Evolutionary conservation across 2,888 invertebrate genomes (phyloP).

Genomic region (Calliphora vomitoria): DNA sequence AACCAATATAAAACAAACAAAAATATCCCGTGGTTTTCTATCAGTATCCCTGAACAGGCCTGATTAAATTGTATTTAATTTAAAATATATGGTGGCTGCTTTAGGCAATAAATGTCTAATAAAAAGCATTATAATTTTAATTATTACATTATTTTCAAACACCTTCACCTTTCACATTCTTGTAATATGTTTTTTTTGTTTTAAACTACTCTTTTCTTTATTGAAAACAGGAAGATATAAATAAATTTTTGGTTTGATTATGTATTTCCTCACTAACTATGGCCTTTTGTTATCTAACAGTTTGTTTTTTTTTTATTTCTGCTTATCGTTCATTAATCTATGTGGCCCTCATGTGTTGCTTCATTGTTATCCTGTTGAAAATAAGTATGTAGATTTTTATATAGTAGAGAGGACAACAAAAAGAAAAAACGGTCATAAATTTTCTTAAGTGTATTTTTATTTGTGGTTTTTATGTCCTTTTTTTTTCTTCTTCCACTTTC

Average conservation of each 20-base stretch:
- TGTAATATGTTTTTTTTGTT: neutral
- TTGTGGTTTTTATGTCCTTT: slow-evolving; percentile 74
- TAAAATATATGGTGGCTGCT: slow-evolving; percentile 49
- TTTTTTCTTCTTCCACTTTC: slow-evolving; percentile 46
- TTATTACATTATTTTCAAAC: slow-evolving; percentile 79
- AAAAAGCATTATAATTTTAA: slow-evolving; percentile 80
- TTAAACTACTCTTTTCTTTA: neutral
- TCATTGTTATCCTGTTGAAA: slow-evolving; percentile 58
- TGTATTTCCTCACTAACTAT: slow-evolving; percentile 74
- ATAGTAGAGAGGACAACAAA: neutral
- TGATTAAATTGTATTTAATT: slow-evolving; percentile 79
- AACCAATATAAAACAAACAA: slow-evolving; percentile 28
- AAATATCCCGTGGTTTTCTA: slow-evolving; percentile 68
- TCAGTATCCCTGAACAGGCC: slow-evolving; percentile 44
- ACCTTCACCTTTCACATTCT: slow-evolving; percentile 75
- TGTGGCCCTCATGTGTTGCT: slow-evolving; percentile 74
- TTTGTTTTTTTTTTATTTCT: slow-evolving; percentile 53
- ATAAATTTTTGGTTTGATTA: slow-evolving; percentile 73
- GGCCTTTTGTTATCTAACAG: slow-evolving; percentile 54
- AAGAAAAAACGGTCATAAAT: slow-evolving; percentile 78
- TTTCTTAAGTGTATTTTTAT: slow-evolving; percentile 80
- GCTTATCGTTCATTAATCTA: slow-evolving; percentile 71
- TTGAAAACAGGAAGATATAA: slow-evolving; percentile 64
- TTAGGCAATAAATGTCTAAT: slow-evolving; percentile 83
- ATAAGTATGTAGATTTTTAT: slow-evolving; percentile 55